A percentile compares a stretch with the other conserved stretches of the same genome.
These are phyloP conservation scores for Chelmon rostratus DNA, from an alignment of 2,797 vertebrate genomes.

Conservation along the genomic window DNA sequence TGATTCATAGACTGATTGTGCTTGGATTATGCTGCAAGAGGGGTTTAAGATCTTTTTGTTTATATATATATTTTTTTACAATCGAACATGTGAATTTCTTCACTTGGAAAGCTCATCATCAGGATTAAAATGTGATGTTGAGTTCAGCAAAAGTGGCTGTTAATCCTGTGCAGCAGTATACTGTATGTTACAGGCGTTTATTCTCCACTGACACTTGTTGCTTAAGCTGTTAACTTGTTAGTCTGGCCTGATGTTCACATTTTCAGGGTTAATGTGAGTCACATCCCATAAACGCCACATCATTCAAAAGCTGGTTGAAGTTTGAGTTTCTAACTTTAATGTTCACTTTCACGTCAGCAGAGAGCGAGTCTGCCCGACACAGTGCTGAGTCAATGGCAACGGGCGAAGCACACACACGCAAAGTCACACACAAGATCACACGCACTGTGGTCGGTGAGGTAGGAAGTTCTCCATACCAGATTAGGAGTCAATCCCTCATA, in stretches of 20 bases:
- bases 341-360: constrained; percentile 17
- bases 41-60: neutral
- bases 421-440: constrained; percentile 21
- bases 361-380: constrained; percentile 18
- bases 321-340: neutral
- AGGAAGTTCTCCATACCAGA: constrained; percentile 71
- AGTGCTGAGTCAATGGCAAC: constrained; percentile 47
- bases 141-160: neutral
- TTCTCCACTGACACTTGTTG: neutral
- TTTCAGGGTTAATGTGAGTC: neutral
- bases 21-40: neutral
- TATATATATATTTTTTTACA: neutral
- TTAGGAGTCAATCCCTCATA: constrained; percentile 75
- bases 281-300: neutral
- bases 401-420: constrained; percentile 23
- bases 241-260: neutral
- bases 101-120: neutral
- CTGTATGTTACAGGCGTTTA: neutral
- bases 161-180: neutral
- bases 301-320: neutral
- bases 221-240: neutral
- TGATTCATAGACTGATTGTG: neutral
- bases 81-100: neutral
- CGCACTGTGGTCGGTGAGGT: constrained; percentile 47
- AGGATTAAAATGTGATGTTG: neutral